Evolutionary conservation across 2,797 vertebrate species (phyloP), one percentile per base, ranked within the genome.

Genomic region (Helicolenus hilgendorfi): DNA sequence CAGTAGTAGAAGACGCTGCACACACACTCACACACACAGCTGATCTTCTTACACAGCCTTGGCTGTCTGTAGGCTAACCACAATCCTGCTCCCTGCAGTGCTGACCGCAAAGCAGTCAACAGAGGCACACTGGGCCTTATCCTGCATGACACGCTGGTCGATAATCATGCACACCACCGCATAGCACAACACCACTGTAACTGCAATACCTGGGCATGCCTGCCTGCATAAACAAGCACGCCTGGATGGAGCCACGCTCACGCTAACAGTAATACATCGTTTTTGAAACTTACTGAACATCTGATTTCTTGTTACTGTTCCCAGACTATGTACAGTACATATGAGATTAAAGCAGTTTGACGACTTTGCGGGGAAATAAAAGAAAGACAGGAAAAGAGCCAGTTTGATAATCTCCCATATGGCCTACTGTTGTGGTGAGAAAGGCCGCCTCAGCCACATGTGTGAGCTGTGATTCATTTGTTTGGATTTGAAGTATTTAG

Each of bases 61-160:
- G 93, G 91, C 95, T 96, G 96, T 96, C 95, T 96, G 96, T 92
- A 94, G 91, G 89, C 95, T 95, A 95, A 97, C 95, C 96, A 94
- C 97, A 98, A 96, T 83, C 94, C 93, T 93, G 88, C 86, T 79
- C 85, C 97, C 97, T 97, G 96, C 96, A 97, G 95, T 93, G 95
- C 95, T 97, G 95, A 97, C 98, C 98, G 92, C 96, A 98, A 97
- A 98, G 89, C 94, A 97, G 97, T 97, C 98, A 97, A 97, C 95
- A 96, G 97, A 97, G 97, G 94, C 97, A 93, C 94, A 91, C 89
- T 87, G 91, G 93, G 95, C 94, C 95, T 94, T 89, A 96, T 96
- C 96, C 95, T 96, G 95, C 92, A 96, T 97, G 96, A 97, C 97
- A 98, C 94, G 0, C 49, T 63, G 95, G 96, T 98, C 97, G 80